These are phyloP conservation scores for Drosophila auraria DNA, from an alignment of 1,140 invertebrate genomes.

Conservation along the genomic window DNA sequence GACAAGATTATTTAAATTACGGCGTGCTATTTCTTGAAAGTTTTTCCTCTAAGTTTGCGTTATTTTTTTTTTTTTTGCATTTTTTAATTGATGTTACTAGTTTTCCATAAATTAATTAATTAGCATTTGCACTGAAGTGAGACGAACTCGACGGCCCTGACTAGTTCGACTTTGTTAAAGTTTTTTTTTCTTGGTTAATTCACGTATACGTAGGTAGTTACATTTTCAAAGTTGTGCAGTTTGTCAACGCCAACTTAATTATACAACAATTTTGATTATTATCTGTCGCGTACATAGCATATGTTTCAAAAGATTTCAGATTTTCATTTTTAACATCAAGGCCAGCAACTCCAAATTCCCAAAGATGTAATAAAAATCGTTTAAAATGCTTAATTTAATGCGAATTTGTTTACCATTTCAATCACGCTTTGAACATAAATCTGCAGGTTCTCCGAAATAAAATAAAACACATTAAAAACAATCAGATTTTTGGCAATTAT, in stretches of 20 bases:
- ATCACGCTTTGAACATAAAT: constrained; percentile 55
- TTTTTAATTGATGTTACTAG: constrained; percentile 41
- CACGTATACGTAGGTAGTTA: constrained; percentile 27
- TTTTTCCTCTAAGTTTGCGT: constrained; percentile 14
- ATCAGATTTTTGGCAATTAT: constrained; percentile 39
- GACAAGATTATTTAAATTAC: neutral
- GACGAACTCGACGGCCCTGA: constrained; percentile 51
- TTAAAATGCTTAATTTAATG: neutral
- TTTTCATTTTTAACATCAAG: neutral
- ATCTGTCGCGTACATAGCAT: neutral
- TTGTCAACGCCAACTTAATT: constrained; percentile 45
- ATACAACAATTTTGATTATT: constrained; percentile 40
- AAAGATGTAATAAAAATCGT: constrained; percentile 13
- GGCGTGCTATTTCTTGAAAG: constrained; percentile 8
- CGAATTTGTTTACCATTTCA: constrained; percentile 29
- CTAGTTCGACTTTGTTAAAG: constrained; percentile 34
- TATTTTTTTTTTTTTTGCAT: constrained; percentile 2
- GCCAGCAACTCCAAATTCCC: constrained; percentile 2
- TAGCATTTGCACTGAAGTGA: constrained; percentile 66
- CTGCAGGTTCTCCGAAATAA: constrained; percentile 23
- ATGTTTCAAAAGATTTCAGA: neutral
- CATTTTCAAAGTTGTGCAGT: constrained; percentile 49
- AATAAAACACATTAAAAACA: neutral
- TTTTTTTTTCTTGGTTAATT: constrained; percentile 27
- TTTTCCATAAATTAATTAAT: constrained; percentile 69